A percentile compares a stretch with the other conserved stretches of the same genome.
Evolutionary conservation across 2,113 vertebrate genomes (phyloP).

Genomic region (Amia ocellicauda): DNA sequence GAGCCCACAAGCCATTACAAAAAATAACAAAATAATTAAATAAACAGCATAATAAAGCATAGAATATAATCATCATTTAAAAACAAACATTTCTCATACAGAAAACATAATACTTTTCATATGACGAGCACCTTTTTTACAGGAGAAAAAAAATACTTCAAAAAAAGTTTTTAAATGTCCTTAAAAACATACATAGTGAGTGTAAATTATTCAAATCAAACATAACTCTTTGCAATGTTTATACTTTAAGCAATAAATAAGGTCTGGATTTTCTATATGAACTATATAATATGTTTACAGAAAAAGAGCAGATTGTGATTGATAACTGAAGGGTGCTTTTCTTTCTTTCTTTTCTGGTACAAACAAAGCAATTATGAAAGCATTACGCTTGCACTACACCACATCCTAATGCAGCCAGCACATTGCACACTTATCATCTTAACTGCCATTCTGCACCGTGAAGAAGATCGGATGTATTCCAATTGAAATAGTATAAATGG

Average conservation of each 20-base stretch:
- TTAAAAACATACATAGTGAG: too few species aligned
- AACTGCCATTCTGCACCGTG: conserved; percentile 8
- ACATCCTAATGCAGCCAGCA: conserved; percentile 10
- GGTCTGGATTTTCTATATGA: background rate
- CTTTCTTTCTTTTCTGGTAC: background rate
- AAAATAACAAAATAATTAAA: too few species aligned
- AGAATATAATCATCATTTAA: too few species aligned
- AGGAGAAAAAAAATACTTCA: too few species aligned
- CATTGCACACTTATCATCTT: conserved; percentile 18
- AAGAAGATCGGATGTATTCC: background rate
- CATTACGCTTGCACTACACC: conserved; percentile 25
- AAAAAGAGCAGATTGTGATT: background rate
- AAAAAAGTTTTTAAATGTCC: too few species aligned
- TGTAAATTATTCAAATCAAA: too few species aligned
- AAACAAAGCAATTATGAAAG: background rate
- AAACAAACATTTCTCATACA: too few species aligned
- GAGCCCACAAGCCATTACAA: too few species aligned
- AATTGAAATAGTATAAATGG: conserved; percentile 15
- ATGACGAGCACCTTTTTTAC: too few species aligned
- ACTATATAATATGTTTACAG: background rate
- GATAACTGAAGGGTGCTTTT: background rate
- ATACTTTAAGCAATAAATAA: background rate
- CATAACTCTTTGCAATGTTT: too few species aligned
- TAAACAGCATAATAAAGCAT: too few species aligned
- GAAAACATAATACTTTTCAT: too few species aligned